phyloP scores from a whole-genome alignment of 1,140 invertebrate species.

The Calycopis cecrops region DNA sequence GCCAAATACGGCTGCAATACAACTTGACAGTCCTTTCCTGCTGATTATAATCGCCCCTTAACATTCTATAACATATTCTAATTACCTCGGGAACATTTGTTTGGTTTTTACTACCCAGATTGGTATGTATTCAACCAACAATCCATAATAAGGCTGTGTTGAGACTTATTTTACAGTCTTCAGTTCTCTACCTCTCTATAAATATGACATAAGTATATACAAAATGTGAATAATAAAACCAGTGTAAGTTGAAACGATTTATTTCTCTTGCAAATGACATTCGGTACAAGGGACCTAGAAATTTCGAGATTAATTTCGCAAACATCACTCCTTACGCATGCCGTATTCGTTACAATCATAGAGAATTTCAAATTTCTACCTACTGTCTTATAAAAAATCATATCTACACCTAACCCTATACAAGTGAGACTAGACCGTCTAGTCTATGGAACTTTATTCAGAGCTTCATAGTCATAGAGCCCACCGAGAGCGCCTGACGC shows the following conservation, averaged over 20 bases:
- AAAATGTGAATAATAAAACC: constrained; percentile 14
- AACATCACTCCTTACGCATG: constrained; percentile 44
- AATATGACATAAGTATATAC: neutral
- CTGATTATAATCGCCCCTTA: too few species aligned
- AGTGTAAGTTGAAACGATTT: constrained; percentile 45
- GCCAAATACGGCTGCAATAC: too few species aligned
- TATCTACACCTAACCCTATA: constrained; percentile 66
- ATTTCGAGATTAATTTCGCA: constrained; percentile 56
- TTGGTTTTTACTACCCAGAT: too few species aligned
- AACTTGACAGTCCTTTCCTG: too few species aligned
- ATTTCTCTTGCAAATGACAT: constrained; percentile 61
- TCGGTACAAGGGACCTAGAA: constrained; percentile 58
- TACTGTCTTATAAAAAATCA: constrained; percentile 67
- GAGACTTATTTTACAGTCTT: too few species aligned
- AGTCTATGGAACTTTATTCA: constrained; percentile 55
- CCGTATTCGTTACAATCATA: constrained; percentile 44
- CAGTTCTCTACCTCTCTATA: too few species aligned
- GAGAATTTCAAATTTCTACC: constrained; percentile 68
- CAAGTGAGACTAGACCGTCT: constrained; percentile 55
- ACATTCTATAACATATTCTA: too few species aligned
- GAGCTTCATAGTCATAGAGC: constrained; percentile 23
- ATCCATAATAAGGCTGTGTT: too few species aligned
- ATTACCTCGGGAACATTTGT: too few species aligned
- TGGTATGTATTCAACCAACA: too few species aligned
- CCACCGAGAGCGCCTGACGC: neutral